Base-by-base conservation (phyloP, 2,888 invertebrate species). In the Amiota minor region DNA sequence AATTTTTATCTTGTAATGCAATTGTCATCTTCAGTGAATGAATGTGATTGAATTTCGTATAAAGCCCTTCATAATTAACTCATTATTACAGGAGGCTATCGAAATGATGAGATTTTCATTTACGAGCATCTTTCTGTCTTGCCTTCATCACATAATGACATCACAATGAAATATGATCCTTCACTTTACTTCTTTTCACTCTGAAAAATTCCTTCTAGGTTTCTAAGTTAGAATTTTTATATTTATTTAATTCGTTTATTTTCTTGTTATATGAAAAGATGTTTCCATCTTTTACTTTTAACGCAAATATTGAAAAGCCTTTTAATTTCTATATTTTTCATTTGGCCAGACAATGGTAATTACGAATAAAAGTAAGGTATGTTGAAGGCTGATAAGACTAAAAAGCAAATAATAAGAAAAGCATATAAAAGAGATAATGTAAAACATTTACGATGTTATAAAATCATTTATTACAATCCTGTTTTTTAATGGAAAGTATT, bases 31-130 rank as follows among this genome's bases (percentile, higher is more conserved):
- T 45, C 72, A 23, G 50, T 35, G 23, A 69, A 9, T 55, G 70
- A 55, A 74, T 70, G 72, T 70, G 82, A 80, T 78, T 77, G 53
- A 68, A 50, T 55, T 59, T 70, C 71, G 70, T 46, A 8, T 68
- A 68, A 68, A 53, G 53, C 46, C 14, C 1, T 20, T 47, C 71
- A 73, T 76, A 85, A 83, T 84, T 85, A 81, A 82, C 78, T 74
- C 72, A 76, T 75, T 72, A 50, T 77, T 74, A 73, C 74, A 67
- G 18, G 20, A 59, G 70, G 74, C 70, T 75, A 47, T 46, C 76
- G 72, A 76, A 74, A 67, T 78, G 78, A 4, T 4, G 35, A 4
- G 6, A 2, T 35, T 35, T 6, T 35, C 35, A 35, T 35, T 35
- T 35, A 35, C 35, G 35, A 35, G 35, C 6, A 35, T 35, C 6